Evolutionary conservation across 2,113 vertebrate species (phyloP).

Genomic region (Nycticorax nycticorax): DNA sequence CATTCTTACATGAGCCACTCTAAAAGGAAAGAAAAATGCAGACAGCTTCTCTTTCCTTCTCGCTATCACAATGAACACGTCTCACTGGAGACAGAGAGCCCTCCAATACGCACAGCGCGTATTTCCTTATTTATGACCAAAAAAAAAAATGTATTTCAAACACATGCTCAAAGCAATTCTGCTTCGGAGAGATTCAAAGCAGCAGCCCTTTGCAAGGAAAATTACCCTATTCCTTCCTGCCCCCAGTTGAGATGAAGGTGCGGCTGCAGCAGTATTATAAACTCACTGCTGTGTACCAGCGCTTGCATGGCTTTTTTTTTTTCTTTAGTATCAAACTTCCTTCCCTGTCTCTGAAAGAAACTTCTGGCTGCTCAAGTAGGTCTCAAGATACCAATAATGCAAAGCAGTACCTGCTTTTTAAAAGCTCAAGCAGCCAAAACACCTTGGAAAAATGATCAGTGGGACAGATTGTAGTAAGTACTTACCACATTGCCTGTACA

Average conservation of each 20-base stretch:
- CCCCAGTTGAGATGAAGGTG: background rate
- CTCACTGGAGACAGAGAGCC: background rate
- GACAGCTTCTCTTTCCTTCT: slow-evolving; percentile 1
- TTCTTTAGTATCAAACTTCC: background rate
- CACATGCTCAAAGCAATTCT: background rate
- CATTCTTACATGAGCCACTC: slow-evolving; percentile 7
- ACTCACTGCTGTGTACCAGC: background rate
- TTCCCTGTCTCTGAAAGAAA: background rate
- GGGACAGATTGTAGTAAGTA: background rate
- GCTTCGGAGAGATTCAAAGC: background rate
- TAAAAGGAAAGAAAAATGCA: slow-evolving; percentile 48
- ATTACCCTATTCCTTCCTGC: background rate
- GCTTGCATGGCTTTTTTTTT: background rate
- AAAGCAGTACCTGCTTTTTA: slow-evolving; percentile 13
- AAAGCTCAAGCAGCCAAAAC: background rate
- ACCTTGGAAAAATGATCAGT: background rate
- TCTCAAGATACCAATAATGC: background rate
- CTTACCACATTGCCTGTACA: slow-evolving; percentile 99
- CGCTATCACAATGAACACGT: background rate
- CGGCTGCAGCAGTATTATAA: background rate
- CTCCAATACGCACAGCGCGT: background rate
- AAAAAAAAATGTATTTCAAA: background rate
- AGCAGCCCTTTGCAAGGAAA: background rate
- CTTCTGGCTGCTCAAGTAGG: background rate
- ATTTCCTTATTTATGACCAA: background rate